Conservation (phyloP, 1,140 invertebrate species). For the Pseudomyrmex gracilis region DNA sequence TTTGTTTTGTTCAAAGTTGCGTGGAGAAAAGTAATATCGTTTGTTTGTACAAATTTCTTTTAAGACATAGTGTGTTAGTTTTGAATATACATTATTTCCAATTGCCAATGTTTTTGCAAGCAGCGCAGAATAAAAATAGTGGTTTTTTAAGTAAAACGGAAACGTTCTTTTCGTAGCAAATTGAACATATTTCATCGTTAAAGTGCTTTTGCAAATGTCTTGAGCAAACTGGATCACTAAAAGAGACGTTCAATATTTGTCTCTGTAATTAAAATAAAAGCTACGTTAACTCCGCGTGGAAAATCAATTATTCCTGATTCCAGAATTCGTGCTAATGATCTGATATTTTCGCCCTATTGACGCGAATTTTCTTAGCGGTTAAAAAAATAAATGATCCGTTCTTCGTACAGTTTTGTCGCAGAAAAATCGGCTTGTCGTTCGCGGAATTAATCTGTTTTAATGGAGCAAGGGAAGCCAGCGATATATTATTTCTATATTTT, state of each 20-base stretch:
- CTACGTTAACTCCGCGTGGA: too few relatives aligned
- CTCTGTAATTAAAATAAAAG: neutral
- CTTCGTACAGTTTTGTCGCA: neutral
- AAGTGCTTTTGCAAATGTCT: neutral
- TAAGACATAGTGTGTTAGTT: too few relatives aligned
- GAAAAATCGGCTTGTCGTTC: conserved; percentile 26
- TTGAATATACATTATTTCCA: too few relatives aligned
- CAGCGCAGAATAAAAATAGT: too few relatives aligned
- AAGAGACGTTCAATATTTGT: neutral
- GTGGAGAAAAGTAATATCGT: too few relatives aligned
- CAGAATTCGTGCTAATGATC: neutral
- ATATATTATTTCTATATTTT: conserved; percentile 37
- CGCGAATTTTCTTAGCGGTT: neutral
- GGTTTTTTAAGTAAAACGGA: too few relatives aligned
- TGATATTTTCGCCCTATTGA: neutral
- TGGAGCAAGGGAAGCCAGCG: neutral
- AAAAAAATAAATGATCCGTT: conserved; percentile 29
- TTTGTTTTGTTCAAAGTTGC: too few relatives aligned
- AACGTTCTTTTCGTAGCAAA: neutral
- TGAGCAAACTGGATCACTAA: neutral
- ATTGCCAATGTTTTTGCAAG: too few relatives aligned
- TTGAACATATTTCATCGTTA: neutral
- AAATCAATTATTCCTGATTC: conserved; percentile 7
- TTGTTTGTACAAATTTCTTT: too few relatives aligned
- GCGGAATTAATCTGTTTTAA: conserved; percentile 37